A percentile compares a stretch with the other conserved stretches of the same genome.
Evolutionary conservation across 2,797 vertebrate genomes (phyloP).

Genomic region (Brachyalestes nurse): DNA sequence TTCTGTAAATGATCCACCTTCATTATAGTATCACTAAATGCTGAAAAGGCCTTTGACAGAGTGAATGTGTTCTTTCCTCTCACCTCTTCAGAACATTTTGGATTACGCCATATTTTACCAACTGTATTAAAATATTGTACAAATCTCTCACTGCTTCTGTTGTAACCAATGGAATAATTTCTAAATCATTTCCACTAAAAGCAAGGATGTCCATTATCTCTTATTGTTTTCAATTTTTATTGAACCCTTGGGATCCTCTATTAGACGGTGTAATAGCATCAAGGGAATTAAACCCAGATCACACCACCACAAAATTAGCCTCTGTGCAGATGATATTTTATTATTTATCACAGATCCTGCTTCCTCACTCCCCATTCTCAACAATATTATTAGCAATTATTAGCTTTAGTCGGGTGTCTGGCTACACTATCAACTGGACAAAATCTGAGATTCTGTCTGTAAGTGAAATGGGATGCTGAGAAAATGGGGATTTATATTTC

Average conservation of each 20-base stretch:
- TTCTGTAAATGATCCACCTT: background rate
- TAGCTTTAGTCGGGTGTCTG: background rate
- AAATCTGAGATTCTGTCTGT: constrained; percentile 9
- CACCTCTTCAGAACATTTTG: constrained; percentile 1
- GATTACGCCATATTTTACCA: constrained; percentile 4
- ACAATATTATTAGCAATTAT: background rate
- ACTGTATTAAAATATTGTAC: background rate
- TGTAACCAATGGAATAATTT: background rate
- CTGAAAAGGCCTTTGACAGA: constrained; percentile 15
- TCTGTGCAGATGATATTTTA: constrained; percentile 15
- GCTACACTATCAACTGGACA: too few species aligned
- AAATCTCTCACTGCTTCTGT: background rate
- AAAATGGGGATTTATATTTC: too few species aligned
- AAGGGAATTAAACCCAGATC: background rate
- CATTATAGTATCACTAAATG: background rate
- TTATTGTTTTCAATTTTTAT: too few species aligned
- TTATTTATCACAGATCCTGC: constrained; percentile 5
- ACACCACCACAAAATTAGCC: background rate
- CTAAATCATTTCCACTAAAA: background rate
- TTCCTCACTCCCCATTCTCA: background rate
- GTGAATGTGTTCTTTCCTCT: constrained; percentile 4
- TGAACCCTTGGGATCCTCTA: too few species aligned
- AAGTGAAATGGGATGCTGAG: constrained; percentile 4
- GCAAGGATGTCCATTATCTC: background rate
- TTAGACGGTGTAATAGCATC: too few species aligned